A percentile compares a stretch with the other conserved stretches of the same genome.
phyloP scores from a whole-genome alignment of 92 coral and sea anemone species.

The Paramuricea clavata region DNA sequence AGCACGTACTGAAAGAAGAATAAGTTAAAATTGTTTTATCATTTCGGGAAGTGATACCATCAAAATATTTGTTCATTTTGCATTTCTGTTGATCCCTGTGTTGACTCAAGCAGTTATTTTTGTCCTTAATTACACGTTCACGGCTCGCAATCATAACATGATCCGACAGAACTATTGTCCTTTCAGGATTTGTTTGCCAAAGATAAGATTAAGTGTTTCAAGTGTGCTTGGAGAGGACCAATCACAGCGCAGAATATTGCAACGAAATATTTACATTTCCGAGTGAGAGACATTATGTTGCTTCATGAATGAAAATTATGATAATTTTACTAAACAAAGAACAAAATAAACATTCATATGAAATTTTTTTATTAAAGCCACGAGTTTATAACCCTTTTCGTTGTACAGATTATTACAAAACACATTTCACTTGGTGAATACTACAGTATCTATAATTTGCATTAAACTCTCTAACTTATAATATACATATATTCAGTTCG shows the following conservation, averaged over 20 bases:
- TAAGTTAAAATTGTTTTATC: neutral
- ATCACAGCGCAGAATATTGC: neutral
- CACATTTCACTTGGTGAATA: neutral
- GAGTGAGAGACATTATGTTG: neutral
- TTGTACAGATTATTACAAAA: neutral
- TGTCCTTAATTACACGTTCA: slow-evolving; percentile 20
- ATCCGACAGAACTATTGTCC: neutral
- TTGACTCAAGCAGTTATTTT: slow-evolving; percentile 13
- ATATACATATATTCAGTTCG: too few species aligned
- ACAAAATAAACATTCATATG: neutral
- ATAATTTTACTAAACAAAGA: neutral
- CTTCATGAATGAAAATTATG: neutral
- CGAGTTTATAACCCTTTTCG: neutral
- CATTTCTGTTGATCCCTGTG: neutral
- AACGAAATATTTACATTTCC: neutral
- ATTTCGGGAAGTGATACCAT: neutral
- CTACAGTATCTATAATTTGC: neutral
- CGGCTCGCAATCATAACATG: neutral
- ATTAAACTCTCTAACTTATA: too few species aligned
- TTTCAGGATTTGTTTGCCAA: neutral
- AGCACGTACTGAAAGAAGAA: neutral
- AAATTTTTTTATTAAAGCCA: neutral
- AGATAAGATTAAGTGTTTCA: slow-evolving; percentile 24
- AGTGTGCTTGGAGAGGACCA: slow-evolving; percentile 8
- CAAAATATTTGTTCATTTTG: neutral